These are phyloP conservation scores for Origma solitaria DNA, from an alignment of 2,113 vertebrate genomes.

Conservation along the genomic window DNA sequence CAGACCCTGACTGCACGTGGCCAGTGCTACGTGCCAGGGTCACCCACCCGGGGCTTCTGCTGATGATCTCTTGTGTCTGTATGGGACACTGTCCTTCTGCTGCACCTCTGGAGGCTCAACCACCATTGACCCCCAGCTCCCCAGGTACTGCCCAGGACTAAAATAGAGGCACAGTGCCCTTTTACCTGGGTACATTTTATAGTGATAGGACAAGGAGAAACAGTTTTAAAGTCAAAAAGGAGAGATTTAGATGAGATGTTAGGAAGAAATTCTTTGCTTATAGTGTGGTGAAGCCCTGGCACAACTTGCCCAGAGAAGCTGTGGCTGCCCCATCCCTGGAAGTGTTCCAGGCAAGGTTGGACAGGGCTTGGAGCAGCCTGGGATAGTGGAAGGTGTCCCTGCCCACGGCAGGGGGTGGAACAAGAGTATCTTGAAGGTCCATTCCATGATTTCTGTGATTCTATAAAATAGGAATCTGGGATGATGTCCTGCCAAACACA, in stretches of 20 bases:
- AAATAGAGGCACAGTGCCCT: background rate
- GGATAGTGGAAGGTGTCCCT: background rate
- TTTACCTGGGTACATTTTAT: background rate
- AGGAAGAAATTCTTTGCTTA: background rate
- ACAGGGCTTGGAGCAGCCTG: fast-evolving
- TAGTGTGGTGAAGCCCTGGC: background rate
- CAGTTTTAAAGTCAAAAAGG: background rate
- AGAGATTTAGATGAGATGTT: background rate
- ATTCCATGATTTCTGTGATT: background rate
- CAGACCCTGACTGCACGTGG: fast-evolving
- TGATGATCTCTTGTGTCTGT: background rate
- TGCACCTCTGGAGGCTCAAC: background rate
- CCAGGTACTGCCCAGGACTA: background rate
- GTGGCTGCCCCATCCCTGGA: background rate
- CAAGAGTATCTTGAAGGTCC: background rate
- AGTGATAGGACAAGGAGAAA: background rate
- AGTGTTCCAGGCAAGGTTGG: background rate
- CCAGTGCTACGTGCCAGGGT: background rate
- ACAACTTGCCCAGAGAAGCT: background rate
- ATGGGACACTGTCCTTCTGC: background rate
- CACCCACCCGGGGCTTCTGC: background rate
- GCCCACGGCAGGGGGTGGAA: background rate
- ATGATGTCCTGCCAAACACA: background rate
- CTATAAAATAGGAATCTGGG: background rate
- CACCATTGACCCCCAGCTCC: background rate